phyloP scores from a whole-genome alignment of 2,113 vertebrate genomes.

The Uria lomvia region DNA sequence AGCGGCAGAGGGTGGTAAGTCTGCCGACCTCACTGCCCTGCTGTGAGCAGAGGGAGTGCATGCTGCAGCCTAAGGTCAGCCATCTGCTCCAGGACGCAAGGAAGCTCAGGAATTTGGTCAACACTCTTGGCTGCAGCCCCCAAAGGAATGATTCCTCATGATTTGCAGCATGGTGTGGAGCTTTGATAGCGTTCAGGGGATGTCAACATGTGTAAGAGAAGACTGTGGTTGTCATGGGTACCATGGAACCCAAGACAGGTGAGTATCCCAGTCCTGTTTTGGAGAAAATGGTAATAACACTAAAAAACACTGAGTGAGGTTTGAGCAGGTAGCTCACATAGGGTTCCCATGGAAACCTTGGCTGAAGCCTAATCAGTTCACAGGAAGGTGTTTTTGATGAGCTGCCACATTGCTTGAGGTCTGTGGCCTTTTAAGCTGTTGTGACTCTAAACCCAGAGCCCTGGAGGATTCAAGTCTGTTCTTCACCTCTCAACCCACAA shows the following conservation, averaged over 20 bases:
- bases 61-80: background rate
- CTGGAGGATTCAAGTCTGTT: background rate
- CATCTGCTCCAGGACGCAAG: background rate
- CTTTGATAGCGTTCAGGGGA: background rate
- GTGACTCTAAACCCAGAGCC: background rate
- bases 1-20: too few relatives aligned
- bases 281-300: background rate
- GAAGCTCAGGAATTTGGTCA: background rate
- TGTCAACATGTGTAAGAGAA: background rate
- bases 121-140: background rate
- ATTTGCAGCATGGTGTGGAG: background rate
- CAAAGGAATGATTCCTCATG: background rate
- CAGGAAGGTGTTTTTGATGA: background rate
- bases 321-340: background rate
- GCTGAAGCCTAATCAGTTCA: accelerated
- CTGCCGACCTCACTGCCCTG: accelerated
- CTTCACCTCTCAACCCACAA: background rate
- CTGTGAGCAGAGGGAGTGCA: background rate
- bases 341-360: background rate
- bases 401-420: background rate
- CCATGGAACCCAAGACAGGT: too few relatives aligned
- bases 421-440: background rate
- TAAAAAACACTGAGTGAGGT: background rate
- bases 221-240: background rate
- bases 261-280: background rate